Evolutionary conservation across 2,888 invertebrate species (phyloP), one percentile per base, ranked within the genome.

Genomic region (Hemistola chrysoprasaria): DNA sequence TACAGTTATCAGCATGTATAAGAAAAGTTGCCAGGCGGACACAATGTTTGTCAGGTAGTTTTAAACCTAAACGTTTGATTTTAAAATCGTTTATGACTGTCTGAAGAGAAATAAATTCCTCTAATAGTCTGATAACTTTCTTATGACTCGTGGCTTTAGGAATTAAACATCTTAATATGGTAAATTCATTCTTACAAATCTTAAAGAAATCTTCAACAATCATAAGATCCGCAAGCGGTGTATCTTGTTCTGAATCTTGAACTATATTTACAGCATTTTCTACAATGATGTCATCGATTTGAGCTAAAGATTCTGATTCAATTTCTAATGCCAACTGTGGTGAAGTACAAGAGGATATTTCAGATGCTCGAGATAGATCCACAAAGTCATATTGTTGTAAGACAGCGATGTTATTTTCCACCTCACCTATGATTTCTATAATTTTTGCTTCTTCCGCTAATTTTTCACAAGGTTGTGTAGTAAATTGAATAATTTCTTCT

Each of bases 321-420:
- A 73, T 50, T 65, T 78, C 76, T 8, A 53, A 39, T 7, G 74
- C 80, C 5, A 67, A 11, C 43, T 77, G 70, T 11, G 70, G 65
- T 6, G 74, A 71, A 9, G 47, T 45, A 45, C 65, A 70, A 10
- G 62, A 59, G 7, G 59, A 52, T n/a, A 78, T 60, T 27, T 86
- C 78, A 2, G 80, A 81, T 22, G 59, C 63, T 42, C 62, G 59
- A 7, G 78, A 72, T 25, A 85, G 57, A 38, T 84, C 76, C 5
- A 87, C 64, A 40, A 84, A 81, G 46, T 83, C 72, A 55, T 71
- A 78, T 50, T 83, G 71, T 59, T 84, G 76, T 35, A 86, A 59
- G 1, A 76, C 72, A 28, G 79, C 81, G 50, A 86, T 80, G 47
- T 71, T 78, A 8, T 53, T 75, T 59, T 86, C 78, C 7, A 88